Conservation (phyloP, 1,140 invertebrate genomes). For the Polypedilum pembai region DNA sequence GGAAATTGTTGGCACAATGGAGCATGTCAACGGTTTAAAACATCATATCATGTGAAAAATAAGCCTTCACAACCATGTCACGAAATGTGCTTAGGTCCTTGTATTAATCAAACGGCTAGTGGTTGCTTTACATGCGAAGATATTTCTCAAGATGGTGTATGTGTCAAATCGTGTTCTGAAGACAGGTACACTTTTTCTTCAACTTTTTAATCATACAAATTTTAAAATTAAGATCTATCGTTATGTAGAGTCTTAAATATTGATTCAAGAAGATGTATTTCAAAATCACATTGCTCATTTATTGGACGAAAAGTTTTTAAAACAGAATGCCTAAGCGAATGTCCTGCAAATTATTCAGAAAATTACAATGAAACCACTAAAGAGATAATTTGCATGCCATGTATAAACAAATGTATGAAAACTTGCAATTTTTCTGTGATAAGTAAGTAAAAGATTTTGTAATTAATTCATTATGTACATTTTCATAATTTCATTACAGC, state of each 20-base stretch:
- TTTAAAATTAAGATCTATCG: neutral
- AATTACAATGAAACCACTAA: constrained; percentile 29
- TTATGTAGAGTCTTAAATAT: constrained; percentile 17
- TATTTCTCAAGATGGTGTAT: constrained; percentile 46
- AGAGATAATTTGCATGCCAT: constrained; percentile 29
- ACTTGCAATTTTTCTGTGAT: neutral
- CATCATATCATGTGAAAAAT: neutral
- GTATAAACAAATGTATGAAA: constrained; percentile 30
- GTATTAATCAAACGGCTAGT: constrained; percentile 24
- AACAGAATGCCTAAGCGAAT: constrained; percentile 1
- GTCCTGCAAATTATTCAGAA: constrained; percentile 5
- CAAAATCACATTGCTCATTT: neutral
- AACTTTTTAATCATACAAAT: neutral
- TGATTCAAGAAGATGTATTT: constrained; percentile 7
- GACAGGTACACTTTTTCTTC: constrained; percentile 44
- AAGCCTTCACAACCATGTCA: constrained; percentile 29
- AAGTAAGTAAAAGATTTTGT: neutral
- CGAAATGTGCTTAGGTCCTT: constrained; percentile 33
- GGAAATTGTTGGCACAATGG: constrained; percentile 55
- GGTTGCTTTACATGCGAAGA: constrained; percentile 33
- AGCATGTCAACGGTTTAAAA: constrained; percentile 48
- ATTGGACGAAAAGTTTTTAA: neutral
- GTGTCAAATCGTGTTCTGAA: constrained; percentile 53
- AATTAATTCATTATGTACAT: neutral
- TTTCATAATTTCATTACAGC: neutral